Evolutionary conservation across 2,888 invertebrate species (phyloP).

Genomic region (Meandrusa payeni): DNA sequence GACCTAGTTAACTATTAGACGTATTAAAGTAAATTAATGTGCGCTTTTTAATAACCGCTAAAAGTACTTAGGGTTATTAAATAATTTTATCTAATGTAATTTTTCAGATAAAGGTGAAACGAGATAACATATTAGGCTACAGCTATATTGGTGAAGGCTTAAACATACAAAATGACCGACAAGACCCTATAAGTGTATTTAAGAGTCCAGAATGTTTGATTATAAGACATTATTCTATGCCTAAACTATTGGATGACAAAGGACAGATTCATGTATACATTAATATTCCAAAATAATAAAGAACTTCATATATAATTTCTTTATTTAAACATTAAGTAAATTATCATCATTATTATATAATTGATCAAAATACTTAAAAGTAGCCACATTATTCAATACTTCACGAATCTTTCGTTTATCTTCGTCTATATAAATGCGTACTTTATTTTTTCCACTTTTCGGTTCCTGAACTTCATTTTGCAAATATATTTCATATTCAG

Average conservation of each 20-base stretch:
- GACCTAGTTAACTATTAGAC: too few relatives aligned
- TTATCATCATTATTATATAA: constrained; percentile 10
- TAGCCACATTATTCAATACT: constrained; percentile 28
- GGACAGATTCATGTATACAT: constrained; percentile 35
- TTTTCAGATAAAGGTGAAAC: constrained; percentile 35
- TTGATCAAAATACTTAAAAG: constrained; percentile 40
- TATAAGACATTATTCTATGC: constrained; percentile 33
- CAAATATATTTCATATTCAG: constrained; percentile 56
- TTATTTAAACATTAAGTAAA: constrained; percentile 15
- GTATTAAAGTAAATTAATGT: too few relatives aligned
- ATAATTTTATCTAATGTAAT: constrained; percentile 7
- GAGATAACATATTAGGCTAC: constrained; percentile 36
- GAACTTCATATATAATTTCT: constrained; percentile 10
- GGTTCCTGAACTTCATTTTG: constrained; percentile 50
- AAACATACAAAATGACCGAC: constrained; percentile 39
- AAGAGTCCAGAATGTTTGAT: constrained; percentile 37
- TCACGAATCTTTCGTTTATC: constrained; percentile 48
- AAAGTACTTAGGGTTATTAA: too few relatives aligned
- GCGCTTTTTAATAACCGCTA: too few relatives aligned
- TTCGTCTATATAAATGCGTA: constrained; percentile 54
- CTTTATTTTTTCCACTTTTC: constrained; percentile 54
- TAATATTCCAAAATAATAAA: constrained; percentile 32
- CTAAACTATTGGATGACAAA: constrained; percentile 32
- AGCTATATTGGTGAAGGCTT: constrained; percentile 41
- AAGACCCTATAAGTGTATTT: constrained; percentile 34